Base-by-base conservation (phyloP, 2,888 invertebrate species). In the Phania funesta region DNA sequence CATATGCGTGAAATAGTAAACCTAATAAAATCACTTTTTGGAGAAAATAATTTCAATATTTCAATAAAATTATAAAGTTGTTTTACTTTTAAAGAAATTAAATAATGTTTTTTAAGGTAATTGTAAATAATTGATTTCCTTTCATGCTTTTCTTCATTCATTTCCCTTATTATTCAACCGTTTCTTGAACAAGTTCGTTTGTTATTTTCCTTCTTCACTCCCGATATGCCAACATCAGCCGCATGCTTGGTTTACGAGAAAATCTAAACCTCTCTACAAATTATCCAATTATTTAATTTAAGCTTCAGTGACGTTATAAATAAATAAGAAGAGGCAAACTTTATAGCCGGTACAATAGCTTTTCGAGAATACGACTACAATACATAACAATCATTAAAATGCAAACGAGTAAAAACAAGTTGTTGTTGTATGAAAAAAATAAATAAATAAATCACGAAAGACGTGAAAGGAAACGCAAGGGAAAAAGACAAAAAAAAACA, bases 271-370 rank as follows among this genome's bases (percentile, higher is more conserved):
- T 78, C 82, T 82, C 78, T 65, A 65, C 82, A 75, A 88, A 88
- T 89, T 88, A 89, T 87, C 88, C 88, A 88, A 88, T 88, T 89
- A 88, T 89, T 88, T 88, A 87, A 89, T 89, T 88, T 87, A 88
- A 87, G 89, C 89, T 89, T 87, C 88, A 89, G 84, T 88, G 89
- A 87, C 77, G 83, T 16, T 82, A 82, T 70, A 83, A 78, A 77
- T 62, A 73, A 50, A 56, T 46, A 65, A 64, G 18, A 58, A 4
- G 26, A 68, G 22, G 16, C 26, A 76, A 64, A 76, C 56, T 62
- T 78, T 62, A 83, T 81, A 85, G 71, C 56, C 76, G 29, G 78
- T 78, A 83, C 84, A 76, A 84, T 68, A 46, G 77, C 77, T 80
- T 80, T 78, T 83, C 76, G 80, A 80, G 80, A 84, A 83, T 79